Evolutionary conservation across 2,797 vertebrate genomes (phyloP).

Genomic region (Pogonophryne albipinna): DNA sequence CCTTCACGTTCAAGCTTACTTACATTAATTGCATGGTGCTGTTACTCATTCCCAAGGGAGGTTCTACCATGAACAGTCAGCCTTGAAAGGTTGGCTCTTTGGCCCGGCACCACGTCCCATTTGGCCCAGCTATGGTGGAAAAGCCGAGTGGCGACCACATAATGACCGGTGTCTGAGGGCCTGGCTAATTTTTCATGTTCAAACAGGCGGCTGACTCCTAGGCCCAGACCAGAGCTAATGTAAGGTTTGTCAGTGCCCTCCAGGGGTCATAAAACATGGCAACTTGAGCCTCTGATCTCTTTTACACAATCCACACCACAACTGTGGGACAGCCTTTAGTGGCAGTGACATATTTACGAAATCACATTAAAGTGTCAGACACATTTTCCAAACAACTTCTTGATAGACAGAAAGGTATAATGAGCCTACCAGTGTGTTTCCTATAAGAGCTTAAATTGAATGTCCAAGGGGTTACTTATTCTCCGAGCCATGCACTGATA

Average conservation of each 20-base stretch:
- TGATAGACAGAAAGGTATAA: constrained; percentile 10
- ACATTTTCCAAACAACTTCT: constrained; percentile 38
- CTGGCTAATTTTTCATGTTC: constrained; percentile 83
- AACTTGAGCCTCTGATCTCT: constrained; percentile 65
- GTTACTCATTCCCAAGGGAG: constrained; percentile 68
- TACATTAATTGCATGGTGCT: constrained; percentile 75
- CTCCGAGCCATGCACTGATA: background rate
- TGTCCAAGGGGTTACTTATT: background rate
- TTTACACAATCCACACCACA: constrained; percentile 50
- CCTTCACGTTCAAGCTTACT: constrained; percentile 49
- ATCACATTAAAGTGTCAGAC: constrained; percentile 35
- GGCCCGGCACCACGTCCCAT: constrained; percentile 71
- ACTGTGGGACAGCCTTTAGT: constrained; percentile 40
- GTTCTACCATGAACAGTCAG: constrained; percentile 73
- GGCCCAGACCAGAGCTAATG: constrained; percentile 72
- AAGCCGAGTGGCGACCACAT: constrained; percentile 81
- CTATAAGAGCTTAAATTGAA: background rate
- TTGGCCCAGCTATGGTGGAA: constrained; percentile 79
- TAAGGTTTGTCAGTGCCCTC: constrained; percentile 73
- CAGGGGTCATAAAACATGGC: constrained; percentile 75
- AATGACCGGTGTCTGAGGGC: constrained; percentile 83
- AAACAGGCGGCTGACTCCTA: constrained; percentile 77
- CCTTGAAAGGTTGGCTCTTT: constrained; percentile 73
- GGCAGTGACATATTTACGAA: constrained; percentile 32
- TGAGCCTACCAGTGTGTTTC: background rate